phyloP scores from a whole-genome alignment of 2,797 vertebrate genomes.

The Chanos chanos region DNA sequence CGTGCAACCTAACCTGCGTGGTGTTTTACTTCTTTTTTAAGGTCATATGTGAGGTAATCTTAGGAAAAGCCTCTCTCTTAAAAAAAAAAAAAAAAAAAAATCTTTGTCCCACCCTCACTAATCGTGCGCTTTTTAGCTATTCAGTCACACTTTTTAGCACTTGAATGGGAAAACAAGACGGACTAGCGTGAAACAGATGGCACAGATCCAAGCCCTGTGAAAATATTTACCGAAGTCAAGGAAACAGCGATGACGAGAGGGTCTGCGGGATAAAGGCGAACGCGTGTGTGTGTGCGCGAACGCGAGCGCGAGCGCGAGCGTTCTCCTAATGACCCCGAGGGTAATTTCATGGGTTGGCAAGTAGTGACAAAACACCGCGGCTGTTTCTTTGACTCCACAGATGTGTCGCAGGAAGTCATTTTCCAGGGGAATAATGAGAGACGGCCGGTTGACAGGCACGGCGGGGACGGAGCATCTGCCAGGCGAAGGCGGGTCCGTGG shows the following conservation, averaged over 20 bases:
- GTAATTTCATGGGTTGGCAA: conserved; percentile 35
- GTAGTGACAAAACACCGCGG: conserved; percentile 33
- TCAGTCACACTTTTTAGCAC: too few relatives aligned
- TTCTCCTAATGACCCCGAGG: conserved; percentile 35
- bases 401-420: conserved; percentile 45
- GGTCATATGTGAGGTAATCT: too few relatives aligned
- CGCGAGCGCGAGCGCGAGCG: too few relatives aligned
- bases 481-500: conserved; percentile 43
- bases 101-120: too few relatives aligned
- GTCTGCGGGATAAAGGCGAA: too few relatives aligned
- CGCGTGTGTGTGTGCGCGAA: neutral
- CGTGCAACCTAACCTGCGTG: too few relatives aligned
- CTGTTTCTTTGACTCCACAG: conserved; percentile 20
- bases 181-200: conserved; percentile 19
- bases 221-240: conserved; percentile 21
- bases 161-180: too few relatives aligned
- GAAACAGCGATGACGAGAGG: conserved; percentile 21
- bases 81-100: too few relatives aligned
- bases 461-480: conserved; percentile 43
- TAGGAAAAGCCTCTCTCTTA: too few relatives aligned
- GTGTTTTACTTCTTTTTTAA: too few relatives aligned
- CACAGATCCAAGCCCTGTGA: conserved; percentile 23
- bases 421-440: conserved; percentile 56
- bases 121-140: too few relatives aligned
- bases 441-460: conserved; percentile 38